Evolutionary conservation across 1,140 invertebrate species (phyloP).

Genomic region (Papilio xuthus): DNA sequence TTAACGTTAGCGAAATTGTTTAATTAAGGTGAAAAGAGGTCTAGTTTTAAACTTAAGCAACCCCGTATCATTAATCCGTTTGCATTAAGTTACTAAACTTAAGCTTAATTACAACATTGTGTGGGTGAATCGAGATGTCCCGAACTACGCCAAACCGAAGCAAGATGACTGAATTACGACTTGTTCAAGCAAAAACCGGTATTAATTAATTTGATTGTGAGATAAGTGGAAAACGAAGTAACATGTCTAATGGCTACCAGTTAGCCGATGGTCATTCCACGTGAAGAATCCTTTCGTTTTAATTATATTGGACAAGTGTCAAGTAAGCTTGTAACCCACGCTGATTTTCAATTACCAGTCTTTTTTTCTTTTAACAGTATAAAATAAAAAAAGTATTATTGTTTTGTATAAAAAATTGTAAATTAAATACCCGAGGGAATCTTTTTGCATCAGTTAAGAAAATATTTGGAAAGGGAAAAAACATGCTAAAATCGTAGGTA

Average conservation of each 20-base stretch:
- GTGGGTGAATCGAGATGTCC: constrained; percentile 62
- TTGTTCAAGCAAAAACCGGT: constrained; percentile 69
- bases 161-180: constrained; percentile 69
- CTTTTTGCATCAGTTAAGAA: too few relatives aligned
- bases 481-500: too few relatives aligned
- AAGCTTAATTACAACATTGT: constrained; percentile 66
- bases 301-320: constrained; percentile 53
- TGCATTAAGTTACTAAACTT: constrained; percentile 62
- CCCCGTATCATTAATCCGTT: constrained; percentile 40
- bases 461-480: too few relatives aligned
- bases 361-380: too few relatives aligned
- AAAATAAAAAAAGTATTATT: too few relatives aligned
- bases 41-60: neutral
- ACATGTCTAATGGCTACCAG: constrained; percentile 60
- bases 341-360: neutral
- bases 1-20: neutral
- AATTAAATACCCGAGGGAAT: neutral
- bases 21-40: neutral
- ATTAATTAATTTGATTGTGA: constrained; percentile 75
- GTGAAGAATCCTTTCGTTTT: constrained; percentile 43
- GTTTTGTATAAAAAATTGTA: too few relatives aligned
- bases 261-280: constrained; percentile 44
- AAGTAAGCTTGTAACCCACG: neutral
- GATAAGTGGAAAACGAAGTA: constrained; percentile 65
- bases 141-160: constrained; percentile 54